Percentiles rank a stretch among this genome's conserved stretches.
These are phyloP conservation scores for Ctenicera cuprea DNA, from an alignment of 2,888 invertebrate species.

Conservation along the genomic window DNA sequence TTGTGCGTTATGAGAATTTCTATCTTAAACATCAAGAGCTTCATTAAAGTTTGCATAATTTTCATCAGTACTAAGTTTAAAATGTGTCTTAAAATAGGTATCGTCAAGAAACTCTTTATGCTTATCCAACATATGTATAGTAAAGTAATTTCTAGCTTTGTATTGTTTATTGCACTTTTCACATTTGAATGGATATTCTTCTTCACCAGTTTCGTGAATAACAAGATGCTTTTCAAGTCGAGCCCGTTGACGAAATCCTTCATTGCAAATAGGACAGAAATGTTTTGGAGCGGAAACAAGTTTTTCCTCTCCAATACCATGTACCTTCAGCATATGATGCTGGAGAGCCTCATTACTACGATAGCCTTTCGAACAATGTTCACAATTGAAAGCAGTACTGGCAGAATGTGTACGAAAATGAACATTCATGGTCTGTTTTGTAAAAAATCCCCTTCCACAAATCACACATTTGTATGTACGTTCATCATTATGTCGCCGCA, in stretches of 20 bases:
- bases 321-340: conserved; percentile 15
- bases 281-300: conserved; percentile 1
- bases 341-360: conserved; percentile 27
- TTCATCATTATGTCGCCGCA: conserved; percentile 29
- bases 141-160: conserved; percentile 23
- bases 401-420: conserved; percentile 30
- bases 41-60: no score
- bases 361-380: conserved; percentile 17
- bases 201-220: conserved; percentile 13
- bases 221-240: conserved; percentile 23
- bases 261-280: conserved; percentile 23
- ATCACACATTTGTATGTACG: conserved; percentile 20
- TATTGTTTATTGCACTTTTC: conserved; percentile 2
- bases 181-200: conserved; percentile 26
- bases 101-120: conserved; percentile 11
- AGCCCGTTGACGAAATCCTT: conserved; percentile 10
- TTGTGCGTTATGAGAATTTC: no score
- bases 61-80: no score
- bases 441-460: conserved; percentile 31
- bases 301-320: conserved; percentile 27
- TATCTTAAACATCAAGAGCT: no score
- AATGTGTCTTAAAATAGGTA: background rate
- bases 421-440: conserved; percentile 24
- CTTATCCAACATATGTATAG: conserved; percentile 20
- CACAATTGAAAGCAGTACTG: conserved; percentile 15